A percentile compares a stretch with the other conserved stretches of the same genome.
Evolutionary conservation across 2,888 invertebrate species (phyloP).

Genomic region (Oasisia sp.): DNA sequence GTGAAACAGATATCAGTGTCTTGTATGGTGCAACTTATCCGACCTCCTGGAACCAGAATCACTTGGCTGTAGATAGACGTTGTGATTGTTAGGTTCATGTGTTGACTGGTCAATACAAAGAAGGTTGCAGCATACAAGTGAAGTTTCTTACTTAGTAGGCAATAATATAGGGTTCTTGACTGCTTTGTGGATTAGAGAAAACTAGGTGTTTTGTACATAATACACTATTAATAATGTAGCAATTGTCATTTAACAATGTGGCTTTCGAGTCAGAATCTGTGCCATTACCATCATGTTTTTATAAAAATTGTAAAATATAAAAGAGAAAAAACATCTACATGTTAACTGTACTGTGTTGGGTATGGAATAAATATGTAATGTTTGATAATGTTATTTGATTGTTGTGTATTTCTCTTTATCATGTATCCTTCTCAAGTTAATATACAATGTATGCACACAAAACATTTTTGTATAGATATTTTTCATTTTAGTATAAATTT

Average conservation of each 20-base stretch:
- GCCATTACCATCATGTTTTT: too few relatives aligned
- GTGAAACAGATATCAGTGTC: not conserved
- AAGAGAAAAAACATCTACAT: not conserved
- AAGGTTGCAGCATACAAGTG: not conserved
- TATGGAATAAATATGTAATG: conserved; percentile 13
- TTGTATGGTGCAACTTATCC: not conserved
- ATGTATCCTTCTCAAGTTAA: not conserved
- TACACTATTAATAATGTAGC: not conserved
- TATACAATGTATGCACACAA: not conserved
- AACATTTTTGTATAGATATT: not conserved
- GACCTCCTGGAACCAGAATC: not conserved
- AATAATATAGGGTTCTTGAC: not conserved
- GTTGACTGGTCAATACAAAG: not conserved
- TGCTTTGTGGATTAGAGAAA: not conserved
- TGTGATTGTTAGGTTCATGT: not conserved
- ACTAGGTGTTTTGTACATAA: not conserved
- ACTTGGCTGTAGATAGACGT: not conserved
- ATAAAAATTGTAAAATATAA: not conserved
- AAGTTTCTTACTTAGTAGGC: not conserved
- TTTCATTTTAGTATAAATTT: not conserved
- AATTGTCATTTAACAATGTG: not conserved
- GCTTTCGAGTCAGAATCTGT: not conserved
- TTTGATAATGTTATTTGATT: not conserved
- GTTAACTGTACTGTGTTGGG: not conserved
- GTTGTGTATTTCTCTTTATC: not conserved